A percentile compares a stretch with the other conserved stretches of the same genome.
These are phyloP conservation scores for Amiota minor DNA, from an alignment of 2,888 invertebrate genomes.

Conservation along the genomic window DNA sequence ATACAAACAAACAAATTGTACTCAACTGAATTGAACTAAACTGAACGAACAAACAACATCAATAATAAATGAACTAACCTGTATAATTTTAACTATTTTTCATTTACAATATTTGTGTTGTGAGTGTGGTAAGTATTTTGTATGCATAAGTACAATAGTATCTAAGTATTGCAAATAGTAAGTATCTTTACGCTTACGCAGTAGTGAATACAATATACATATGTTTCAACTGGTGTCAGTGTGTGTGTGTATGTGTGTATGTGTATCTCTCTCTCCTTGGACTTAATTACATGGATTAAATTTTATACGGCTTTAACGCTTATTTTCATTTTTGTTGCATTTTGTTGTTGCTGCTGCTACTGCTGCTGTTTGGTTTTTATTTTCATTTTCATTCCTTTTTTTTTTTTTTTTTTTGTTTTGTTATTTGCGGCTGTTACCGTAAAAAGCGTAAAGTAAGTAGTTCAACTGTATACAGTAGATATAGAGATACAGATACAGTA, in stretches of 20 bases:
- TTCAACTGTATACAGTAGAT: slow-evolving; percentile 13
- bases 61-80: neutral
- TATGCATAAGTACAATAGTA: neutral
- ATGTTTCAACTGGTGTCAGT: neutral
- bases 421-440: slow-evolving; percentile 1
- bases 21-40: neutral
- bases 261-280: slow-evolving; percentile 53
- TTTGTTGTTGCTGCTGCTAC: neutral
- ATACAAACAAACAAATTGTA: neutral
- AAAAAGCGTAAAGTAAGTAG: slow-evolving; percentile 14
- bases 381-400: neutral
- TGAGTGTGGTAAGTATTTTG: no score
- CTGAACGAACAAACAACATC: slow-evolving; percentile 3
- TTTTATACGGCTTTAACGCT: slow-evolving; percentile 62
- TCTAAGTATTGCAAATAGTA: neutral
- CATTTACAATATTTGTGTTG: no score
- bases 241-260: slow-evolving; percentile 19
- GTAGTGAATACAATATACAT: no score
- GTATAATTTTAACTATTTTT: no score
- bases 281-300: slow-evolving; percentile 68
- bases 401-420: no score
- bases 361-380: neutral
- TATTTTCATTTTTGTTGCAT: slow-evolving; percentile 24
- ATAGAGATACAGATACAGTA: neutral
- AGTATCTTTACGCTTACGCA: neutral